A percentile compares a stretch with the other conserved stretches of the same genome.
Evolutionary conservation across 2,113 vertebrate genomes (phyloP).

Genomic region (Fulmarus glacialis): DNA sequence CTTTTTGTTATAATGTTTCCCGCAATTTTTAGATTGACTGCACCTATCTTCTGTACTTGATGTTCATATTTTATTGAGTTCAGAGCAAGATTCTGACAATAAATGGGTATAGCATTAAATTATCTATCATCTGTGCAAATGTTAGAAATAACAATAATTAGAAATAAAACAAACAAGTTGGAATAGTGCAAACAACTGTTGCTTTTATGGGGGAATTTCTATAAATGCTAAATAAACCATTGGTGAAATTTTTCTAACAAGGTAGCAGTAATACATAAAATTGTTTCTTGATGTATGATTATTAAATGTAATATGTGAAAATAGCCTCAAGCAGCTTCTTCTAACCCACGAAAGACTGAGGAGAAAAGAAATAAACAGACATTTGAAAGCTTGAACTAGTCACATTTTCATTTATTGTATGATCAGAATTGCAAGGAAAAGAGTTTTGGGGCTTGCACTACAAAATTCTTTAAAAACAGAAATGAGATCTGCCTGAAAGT

Average conservation of each 20-base stretch:
- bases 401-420: background rate
- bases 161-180: background rate
- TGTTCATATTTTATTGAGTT: background rate
- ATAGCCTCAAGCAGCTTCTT: background rate
- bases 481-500: background rate
- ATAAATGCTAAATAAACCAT: background rate
- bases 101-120: background rate
- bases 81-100: background rate
- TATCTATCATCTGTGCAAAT: background rate
- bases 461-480: background rate
- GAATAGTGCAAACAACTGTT: background rate
- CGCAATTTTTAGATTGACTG: background rate
- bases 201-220: background rate
- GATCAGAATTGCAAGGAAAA: background rate
- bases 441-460: background rate
- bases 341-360: background rate
- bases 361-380: background rate
- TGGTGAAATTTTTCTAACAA: background rate
- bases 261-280: background rate
- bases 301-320: slow-evolving; percentile 13
- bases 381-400: background rate
- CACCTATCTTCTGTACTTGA: background rate
- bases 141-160: background rate
- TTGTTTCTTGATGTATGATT: background rate
- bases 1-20: background rate